These are phyloP conservation scores for Tetragnatha versicolor DNA, from an alignment of 1,140 invertebrate genomes.

Conservation along the genomic window DNA sequence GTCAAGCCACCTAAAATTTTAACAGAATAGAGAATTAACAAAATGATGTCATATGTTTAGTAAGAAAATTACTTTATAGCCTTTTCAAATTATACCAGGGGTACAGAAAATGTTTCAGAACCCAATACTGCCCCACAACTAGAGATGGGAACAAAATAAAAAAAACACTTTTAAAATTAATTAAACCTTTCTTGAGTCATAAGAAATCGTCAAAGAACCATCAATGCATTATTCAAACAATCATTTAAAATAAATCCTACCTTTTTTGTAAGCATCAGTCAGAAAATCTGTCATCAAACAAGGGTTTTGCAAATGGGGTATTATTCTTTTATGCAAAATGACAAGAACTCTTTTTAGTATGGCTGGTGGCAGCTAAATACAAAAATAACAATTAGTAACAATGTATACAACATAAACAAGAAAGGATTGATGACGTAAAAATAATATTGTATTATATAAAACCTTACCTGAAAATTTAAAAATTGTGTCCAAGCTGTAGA, in stretches of 20 bases:
- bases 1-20: slow-evolving; percentile 78
- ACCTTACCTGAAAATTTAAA: slow-evolving; percentile 69
- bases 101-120: neutral
- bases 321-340: slow-evolving; percentile 81
- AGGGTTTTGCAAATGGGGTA: slow-evolving; percentile 82
- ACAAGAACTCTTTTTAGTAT: slow-evolving; percentile 81
- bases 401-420: neutral
- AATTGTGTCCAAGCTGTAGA: slow-evolving; percentile 72
- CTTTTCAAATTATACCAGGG: neutral
- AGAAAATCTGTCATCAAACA: slow-evolving; percentile 89
- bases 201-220: neutral
- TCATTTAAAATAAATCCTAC: slow-evolving; percentile 64
- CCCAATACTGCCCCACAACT: too few relatives aligned
- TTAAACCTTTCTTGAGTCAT: too few relatives aligned
- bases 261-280: slow-evolving; percentile 84
- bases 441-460: neutral
- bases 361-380: slow-evolving; percentile 67
- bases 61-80: neutral
- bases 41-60: neutral
- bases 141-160: too few relatives aligned
- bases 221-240: neutral
- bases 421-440: neutral
- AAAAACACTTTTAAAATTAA: too few relatives aligned
- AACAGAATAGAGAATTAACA: neutral
- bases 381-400: slow-evolving; percentile 8